A percentile compares a stretch with the other conserved stretches of the same genome.
These are phyloP conservation scores for Tetragonisca angustula DNA, from an alignment of 2,888 invertebrate species.

Conservation along the genomic window DNA sequence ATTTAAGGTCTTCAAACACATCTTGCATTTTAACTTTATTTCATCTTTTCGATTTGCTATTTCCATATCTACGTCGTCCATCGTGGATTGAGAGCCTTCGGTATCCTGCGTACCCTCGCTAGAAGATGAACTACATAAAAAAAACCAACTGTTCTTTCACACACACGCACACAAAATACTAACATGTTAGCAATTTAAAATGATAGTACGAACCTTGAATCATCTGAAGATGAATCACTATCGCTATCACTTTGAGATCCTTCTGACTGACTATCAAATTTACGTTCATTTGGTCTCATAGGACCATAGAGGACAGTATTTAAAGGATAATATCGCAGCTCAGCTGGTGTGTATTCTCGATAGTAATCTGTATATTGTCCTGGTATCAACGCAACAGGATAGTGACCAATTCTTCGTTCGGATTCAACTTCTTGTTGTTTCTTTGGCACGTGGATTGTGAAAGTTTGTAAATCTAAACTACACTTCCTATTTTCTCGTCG, in stretches of 20 bases:
- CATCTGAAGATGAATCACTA: conserved; percentile 84
- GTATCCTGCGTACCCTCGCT: conserved; percentile 84
- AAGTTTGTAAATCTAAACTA: conserved; percentile 96
- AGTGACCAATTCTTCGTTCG: conserved; percentile 87
- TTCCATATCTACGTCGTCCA: conserved; percentile 83
- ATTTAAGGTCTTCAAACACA: conserved; percentile 84
- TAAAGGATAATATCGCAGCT: conserved; percentile 96
- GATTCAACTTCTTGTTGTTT: conserved; percentile 85
- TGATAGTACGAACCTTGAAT: conserved; percentile 83
- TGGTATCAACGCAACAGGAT: conserved; percentile 97
- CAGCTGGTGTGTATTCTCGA: conserved; percentile 91
- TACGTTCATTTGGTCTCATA: conserved; percentile 84
- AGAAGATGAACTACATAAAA: conserved; percentile 81
- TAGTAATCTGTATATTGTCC: conserved; percentile 98
- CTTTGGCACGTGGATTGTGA: conserved; percentile 92
- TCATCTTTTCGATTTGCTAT: conserved; percentile 79
- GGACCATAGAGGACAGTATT: conserved; percentile 93
- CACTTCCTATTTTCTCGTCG: conserved; percentile 91
- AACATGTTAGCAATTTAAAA: conserved; percentile 13
- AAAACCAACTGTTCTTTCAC: conserved; percentile 38
- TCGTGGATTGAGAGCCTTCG: conserved; percentile 83
- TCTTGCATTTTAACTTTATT: conserved; percentile 84
- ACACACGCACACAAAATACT: not conserved
- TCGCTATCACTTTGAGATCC: conserved; percentile 85
- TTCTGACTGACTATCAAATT: conserved; percentile 85